Evolutionary conservation across 2,888 invertebrate species (phyloP).

Genomic region (Lingula anatina): DNA sequence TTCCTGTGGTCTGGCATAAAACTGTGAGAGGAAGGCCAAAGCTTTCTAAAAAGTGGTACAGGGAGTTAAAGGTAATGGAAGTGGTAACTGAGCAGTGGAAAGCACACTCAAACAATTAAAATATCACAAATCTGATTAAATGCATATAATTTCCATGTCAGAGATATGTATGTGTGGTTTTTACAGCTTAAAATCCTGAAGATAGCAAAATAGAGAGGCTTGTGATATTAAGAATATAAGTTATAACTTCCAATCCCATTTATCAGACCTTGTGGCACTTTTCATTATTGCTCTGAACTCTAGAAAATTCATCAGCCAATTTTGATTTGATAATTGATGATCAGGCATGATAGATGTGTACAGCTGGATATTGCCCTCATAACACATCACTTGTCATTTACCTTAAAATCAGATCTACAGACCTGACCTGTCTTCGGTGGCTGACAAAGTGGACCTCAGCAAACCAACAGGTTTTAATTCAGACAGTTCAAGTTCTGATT

Average conservation of each 20-base stretch:
- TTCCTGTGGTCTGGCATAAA: conserved; percentile 97
- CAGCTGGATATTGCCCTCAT: too few species aligned
- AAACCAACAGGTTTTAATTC: conserved; percentile 87
- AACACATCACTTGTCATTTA: too few species aligned
- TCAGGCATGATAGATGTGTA: too few species aligned
- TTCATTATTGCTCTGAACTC: too few species aligned
- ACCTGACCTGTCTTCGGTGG: conserved; percentile 48
- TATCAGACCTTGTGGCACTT: too few species aligned
- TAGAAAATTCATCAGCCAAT: too few species aligned
- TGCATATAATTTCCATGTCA: neutral
- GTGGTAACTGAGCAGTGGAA: neutral
- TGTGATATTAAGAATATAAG: too few species aligned
- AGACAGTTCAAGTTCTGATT: conserved; percentile 81
- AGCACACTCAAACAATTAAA: neutral
- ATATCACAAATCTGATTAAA: neutral
- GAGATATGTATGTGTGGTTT: too few species aligned
- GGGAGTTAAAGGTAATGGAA: conserved; percentile 56
- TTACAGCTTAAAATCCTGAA: neutral
- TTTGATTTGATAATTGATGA: too few species aligned
- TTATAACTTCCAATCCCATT: too few species aligned
- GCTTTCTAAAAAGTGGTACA: conserved; percentile 86
- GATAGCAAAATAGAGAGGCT: neutral
- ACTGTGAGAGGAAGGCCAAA: conserved; percentile 88
- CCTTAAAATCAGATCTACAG: conserved; percentile 30
- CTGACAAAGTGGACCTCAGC: conserved; percentile 72